Evolutionary conservation across 2,113 vertebrate species (phyloP).

Genomic region (Peromyscus californicus): DNA sequence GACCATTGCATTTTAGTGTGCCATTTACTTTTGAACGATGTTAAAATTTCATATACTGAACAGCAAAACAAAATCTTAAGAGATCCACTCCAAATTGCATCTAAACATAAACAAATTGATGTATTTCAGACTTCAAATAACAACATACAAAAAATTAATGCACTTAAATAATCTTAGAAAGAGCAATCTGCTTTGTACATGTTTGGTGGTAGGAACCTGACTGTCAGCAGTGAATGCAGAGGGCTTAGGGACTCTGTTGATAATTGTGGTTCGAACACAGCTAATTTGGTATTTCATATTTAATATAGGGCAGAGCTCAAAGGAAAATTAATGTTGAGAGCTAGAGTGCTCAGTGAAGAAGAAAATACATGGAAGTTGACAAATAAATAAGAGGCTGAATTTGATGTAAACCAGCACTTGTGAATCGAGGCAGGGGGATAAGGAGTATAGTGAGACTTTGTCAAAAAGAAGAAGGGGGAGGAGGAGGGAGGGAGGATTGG

Average conservation of each 20-base stretch:
- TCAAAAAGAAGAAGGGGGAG: no score
- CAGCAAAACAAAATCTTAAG: background rate
- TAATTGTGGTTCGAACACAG: background rate
- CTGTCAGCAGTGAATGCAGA: background rate
- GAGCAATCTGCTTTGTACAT: background rate
- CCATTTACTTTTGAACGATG: background rate
- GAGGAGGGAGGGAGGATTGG: rapidly evolving
- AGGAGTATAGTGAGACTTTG: background rate
- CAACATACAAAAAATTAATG: background rate
- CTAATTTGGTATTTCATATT: background rate
- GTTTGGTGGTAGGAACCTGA: background rate
- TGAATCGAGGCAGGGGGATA: background rate
- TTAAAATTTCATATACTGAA: background rate
- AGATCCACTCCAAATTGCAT: background rate
- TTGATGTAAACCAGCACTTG: background rate
- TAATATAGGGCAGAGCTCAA: background rate
- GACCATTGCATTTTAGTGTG: background rate
- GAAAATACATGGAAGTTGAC: background rate
- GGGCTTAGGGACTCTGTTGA: background rate
- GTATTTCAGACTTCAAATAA: background rate
- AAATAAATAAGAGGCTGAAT: background rate
- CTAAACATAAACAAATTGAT: background rate
- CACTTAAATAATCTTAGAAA: background rate
- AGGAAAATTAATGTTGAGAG: background rate
- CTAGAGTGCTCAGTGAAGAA: background rate